These are phyloP conservation scores for Athalia circularis DNA, from an alignment of 2,888 invertebrate species.

Conservation along the genomic window DNA sequence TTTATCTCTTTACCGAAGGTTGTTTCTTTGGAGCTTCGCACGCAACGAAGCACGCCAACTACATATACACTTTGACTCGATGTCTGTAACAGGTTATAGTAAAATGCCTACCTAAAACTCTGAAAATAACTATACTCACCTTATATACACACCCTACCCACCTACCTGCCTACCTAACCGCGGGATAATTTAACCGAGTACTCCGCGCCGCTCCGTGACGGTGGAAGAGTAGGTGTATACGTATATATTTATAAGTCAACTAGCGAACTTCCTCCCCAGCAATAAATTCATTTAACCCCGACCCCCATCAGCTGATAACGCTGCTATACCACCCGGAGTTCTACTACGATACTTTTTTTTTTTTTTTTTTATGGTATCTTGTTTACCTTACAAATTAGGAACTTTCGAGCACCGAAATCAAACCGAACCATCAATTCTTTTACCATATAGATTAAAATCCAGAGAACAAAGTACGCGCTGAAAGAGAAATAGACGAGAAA, in stretches of 20 bases:
- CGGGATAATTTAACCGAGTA: conserved; percentile 24
- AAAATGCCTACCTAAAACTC: too few relatives aligned
- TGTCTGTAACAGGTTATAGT: too few relatives aligned
- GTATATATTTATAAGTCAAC: conserved; percentile 35
- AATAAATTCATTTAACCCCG: conserved; percentile 34
- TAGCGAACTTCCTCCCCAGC: conserved; percentile 23
- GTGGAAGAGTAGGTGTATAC: neutral
- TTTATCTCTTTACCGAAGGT: conserved; percentile 25
- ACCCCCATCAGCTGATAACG: conserved; percentile 24
- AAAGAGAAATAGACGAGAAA: neutral
- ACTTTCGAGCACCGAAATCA: conserved; percentile 31
- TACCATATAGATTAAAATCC: neutral
- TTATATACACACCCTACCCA: neutral
- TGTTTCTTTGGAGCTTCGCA: conserved; percentile 31
- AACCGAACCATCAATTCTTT: conserved; percentile 29
- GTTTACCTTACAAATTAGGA: conserved; percentile 44
- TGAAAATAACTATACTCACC: too few relatives aligned
- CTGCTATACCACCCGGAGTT: neutral
- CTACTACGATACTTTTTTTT: conserved; percentile 3
- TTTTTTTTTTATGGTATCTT: conserved; percentile 39
- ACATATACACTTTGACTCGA: too few relatives aligned
- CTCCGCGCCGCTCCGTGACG: conserved; percentile 9
- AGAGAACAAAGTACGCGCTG: neutral
- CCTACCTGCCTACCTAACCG: neutral
- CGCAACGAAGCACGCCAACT: conserved; percentile 7